Evolutionary conservation across 2,888 invertebrate genomes (phyloP).

Genomic region (Tortricodes alternella): DNA sequence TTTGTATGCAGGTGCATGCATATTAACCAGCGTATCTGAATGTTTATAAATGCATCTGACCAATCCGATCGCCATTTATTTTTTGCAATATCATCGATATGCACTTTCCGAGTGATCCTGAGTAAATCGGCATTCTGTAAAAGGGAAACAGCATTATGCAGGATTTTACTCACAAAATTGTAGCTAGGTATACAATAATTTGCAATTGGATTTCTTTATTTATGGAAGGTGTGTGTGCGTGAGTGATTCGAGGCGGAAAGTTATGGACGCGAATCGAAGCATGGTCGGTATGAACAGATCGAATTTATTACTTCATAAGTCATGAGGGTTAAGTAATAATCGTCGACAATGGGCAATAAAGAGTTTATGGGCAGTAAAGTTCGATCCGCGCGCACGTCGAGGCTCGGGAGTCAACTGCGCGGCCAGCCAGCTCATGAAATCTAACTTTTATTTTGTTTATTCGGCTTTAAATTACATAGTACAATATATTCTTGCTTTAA

Average conservation of each 20-base stretch:
- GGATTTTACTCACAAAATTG: not conserved
- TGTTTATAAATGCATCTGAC: conserved; percentile 3
- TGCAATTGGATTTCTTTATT: conserved; percentile 17
- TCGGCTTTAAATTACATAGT: conserved; percentile 35
- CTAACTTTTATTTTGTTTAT: conserved; percentile 40
- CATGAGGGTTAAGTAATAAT: conserved; percentile 81
- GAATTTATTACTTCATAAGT: conserved; percentile 82
- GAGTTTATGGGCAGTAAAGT: conserved; percentile 80
- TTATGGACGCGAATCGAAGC: conserved; percentile 52
- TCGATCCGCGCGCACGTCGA: conserved; percentile 70
- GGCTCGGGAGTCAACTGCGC: conserved; percentile 59
- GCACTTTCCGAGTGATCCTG: not conserved
- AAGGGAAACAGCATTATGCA: not conserved
- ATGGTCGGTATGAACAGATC: conserved; percentile 67
- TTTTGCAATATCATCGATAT: conserved; percentile 5
- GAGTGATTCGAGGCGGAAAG: conserved; percentile 44
- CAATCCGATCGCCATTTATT: conserved; percentile 3
- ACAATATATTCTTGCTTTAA: conserved; percentile 17
- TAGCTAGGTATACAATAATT: conserved; percentile 5
- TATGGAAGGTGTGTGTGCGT: not conserved
- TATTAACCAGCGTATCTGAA: conserved; percentile 2
- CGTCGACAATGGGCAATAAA: conserved; percentile 81
- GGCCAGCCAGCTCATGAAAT: conserved; percentile 19
- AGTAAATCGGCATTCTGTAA: not conserved
- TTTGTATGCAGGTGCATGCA: conserved; percentile 22